A percentile compares a stretch with the other conserved stretches of the same genome.
Evolutionary conservation across 2,113 vertebrate species (phyloP).

Genomic region (Heterochromis multidens): DNA sequence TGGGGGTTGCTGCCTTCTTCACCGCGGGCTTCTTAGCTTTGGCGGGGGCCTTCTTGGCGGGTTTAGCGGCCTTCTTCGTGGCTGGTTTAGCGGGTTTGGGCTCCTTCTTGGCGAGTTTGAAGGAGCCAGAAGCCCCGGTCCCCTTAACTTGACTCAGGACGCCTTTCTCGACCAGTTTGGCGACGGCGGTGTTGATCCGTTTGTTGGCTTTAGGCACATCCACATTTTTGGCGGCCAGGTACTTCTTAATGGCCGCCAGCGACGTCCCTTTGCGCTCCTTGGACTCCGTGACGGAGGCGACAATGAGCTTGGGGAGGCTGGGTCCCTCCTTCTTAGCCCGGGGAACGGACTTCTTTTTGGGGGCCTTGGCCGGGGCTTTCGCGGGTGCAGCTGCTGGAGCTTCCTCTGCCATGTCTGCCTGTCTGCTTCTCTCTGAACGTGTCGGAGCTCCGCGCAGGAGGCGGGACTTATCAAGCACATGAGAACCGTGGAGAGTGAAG

Average conservation of each 20-base stretch:
- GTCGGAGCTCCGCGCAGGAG: background rate
- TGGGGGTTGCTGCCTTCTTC: background rate
- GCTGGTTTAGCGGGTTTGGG: background rate
- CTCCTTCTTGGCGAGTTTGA: conserved; percentile 15
- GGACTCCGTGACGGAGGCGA: background rate
- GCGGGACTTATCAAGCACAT: background rate
- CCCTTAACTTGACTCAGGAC: conserved; percentile 7
- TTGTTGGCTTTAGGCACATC: conserved; percentile 14
- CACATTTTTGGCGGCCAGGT: background rate
- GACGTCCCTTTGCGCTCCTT: conserved; percentile 16
- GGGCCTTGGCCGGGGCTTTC: conserved; percentile 1
- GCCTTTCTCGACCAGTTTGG: background rate
- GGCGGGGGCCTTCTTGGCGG: background rate
- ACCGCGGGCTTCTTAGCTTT: background rate
- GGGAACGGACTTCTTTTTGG: conserved; percentile 10
- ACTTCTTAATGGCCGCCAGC: conserved; percentile 8
- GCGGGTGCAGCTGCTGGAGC: background rate
- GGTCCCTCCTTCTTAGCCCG: background rate
- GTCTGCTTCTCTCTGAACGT: background rate
- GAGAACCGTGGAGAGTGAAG: background rate
- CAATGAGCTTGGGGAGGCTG: background rate
- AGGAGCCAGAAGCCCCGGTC: conserved; percentile 20
- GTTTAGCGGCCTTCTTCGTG: background rate
- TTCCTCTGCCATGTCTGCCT: background rate
- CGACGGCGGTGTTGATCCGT: conserved; percentile 10